Evolutionary conservation across 1,140 invertebrate species (phyloP).

Genomic region (Pseudomyrmex sp.): DNA sequence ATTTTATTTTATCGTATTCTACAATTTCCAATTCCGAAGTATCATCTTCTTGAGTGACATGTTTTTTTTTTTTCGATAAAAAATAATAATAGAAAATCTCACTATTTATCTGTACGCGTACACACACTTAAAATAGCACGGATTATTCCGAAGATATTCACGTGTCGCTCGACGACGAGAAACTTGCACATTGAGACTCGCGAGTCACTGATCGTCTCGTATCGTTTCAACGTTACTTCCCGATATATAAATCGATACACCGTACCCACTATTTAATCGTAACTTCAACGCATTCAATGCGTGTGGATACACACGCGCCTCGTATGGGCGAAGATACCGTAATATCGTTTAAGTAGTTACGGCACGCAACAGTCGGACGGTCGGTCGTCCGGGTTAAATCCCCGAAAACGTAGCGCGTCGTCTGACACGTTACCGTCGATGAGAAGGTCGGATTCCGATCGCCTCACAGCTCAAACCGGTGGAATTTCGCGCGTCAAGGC

Average conservation of each 20-base stretch:
- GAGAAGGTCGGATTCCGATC: slow-evolving; percentile 26
- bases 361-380: slow-evolving; percentile 23
- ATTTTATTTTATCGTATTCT: no score
- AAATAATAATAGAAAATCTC: background rate
- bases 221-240: background rate
- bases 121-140: background rate
- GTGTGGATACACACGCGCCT: slow-evolving; percentile 10
- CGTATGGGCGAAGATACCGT: slow-evolving; percentile 40
- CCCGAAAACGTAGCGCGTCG: slow-evolving; percentile 8
- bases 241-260: slow-evolving; percentile 28
- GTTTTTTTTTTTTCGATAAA: background rate
- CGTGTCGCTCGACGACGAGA: background rate
- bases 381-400: slow-evolving; percentile 19
- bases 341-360: slow-evolving; percentile 49
- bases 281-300: slow-evolving; percentile 8
- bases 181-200: background rate
- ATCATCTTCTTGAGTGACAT: background rate
- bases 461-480: slow-evolving; percentile 33
- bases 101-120: slow-evolving; percentile 3
- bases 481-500: slow-evolving; percentile 41
- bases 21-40: background rate
- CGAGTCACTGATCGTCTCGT: no score
- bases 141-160: slow-evolving; percentile 7
- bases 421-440: background rate
- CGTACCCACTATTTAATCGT: slow-evolving; percentile 49